Percentiles rank a stretch among this genome's conserved stretches.
Conservation (phyloP, 2,113 vertebrate genomes). For the Arizona elegans region DNA sequence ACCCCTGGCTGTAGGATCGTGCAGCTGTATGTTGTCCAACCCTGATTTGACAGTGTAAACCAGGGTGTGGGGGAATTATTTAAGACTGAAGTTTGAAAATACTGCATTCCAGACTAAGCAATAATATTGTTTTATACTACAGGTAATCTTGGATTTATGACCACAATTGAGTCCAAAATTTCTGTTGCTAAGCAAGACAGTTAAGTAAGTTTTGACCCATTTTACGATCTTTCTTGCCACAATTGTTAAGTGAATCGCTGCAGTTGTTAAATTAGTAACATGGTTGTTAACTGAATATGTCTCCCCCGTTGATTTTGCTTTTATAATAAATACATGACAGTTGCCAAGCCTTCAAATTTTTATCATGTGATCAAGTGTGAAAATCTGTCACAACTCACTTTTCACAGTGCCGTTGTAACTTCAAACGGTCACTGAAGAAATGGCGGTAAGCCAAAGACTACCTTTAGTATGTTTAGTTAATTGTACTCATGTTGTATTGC, state of each 20-base stretch:
- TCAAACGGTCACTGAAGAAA: not conserved
- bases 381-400: not conserved
- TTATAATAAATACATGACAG: not conserved
- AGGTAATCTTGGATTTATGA: not conserved
- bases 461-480: not conserved
- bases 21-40: not conserved
- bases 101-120: not conserved
- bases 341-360: not conserved
- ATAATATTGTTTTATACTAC: not conserved
- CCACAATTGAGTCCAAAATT: not conserved
- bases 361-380: not conserved
- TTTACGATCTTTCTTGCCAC: not conserved
- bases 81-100: not conserved
- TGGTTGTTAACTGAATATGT: not conserved
- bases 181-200: not conserved
- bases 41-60: not conserved
- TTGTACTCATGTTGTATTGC: not conserved
- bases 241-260: not conserved
- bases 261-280: not conserved
- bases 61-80: not conserved
- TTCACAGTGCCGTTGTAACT: not conserved
- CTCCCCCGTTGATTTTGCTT: not conserved
- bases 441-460: not conserved
- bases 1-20: not conserved
- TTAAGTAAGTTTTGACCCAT: not conserved